Base-by-base conservation (phyloP, 1,140 invertebrate species). In the Apis florea region DNA sequence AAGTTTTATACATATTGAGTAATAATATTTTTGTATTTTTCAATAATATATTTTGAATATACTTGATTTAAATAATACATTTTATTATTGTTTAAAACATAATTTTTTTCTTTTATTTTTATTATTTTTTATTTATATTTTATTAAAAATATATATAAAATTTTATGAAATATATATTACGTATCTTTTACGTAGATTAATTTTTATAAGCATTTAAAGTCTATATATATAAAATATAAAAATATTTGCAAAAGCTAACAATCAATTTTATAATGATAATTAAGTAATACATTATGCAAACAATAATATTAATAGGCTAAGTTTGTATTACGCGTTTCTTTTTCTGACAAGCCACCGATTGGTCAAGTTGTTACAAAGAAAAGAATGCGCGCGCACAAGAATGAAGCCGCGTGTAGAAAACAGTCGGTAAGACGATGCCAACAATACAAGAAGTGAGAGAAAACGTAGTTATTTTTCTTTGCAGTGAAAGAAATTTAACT, bases 351-450 rank as follows among this genome's bases (percentile, higher is more conserved):
- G 24, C 2, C 5, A 4, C 12, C 24, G 64, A 82, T 82, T 82
- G 80, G 80, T 54, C 31, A 49, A 0, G 4, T 0, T 10, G 6
- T 6, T 8, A 19, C 67, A n/a, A 53, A 15, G 56, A 26, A 69
- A 54, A 67, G 66, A 51, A 49, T 82, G 80, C 80, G 80, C 80
- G 80, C 80, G 80, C 80, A 82, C 17, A 8, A 58, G 17, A 10
- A 26, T 17, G 31, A 77, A 82, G 74, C 79, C 80, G 80, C 80
- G 74, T 82, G 80, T 76, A 82, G 67, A 82, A 63, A 76, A 61
- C 66, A 68, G 80, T 82, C 80, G n/a, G 67, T 54, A 54, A 59
- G 31, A 77, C 49, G 66, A 77, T 82, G 74, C 74, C 51, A 69
- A 77, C 80, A n/a, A 26, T 67, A 53, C 49, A 0, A 54, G 49